Evolutionary conservation across 1,140 invertebrate species (phyloP), one percentile per base, ranked within the genome.

Genomic region (Heliconius nattereri): DNA sequence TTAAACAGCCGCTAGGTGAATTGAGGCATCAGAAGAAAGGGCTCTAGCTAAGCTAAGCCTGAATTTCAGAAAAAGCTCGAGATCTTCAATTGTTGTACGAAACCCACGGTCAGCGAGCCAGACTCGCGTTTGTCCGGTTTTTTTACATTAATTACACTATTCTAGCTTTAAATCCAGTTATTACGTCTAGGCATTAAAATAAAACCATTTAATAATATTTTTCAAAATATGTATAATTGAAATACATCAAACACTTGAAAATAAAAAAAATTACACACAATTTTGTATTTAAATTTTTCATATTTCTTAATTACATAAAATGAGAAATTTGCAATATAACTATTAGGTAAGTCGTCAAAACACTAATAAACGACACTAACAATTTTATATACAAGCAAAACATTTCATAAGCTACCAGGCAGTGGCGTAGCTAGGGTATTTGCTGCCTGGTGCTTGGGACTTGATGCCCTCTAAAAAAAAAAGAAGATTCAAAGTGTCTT

Each of bases 241-340:
- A 26, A 66, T 7, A 26, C 57, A 13, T 26, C 20, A 11, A 11
- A 66, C n/a, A 66, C 9, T 13, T 66, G 0, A 60, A 60, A 32
- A 32, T 32, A 32, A 32, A 32, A 32, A 32, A 32, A 32, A 32
- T 32, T 32, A 32, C 5, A 32, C 32, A 32, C 32, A 32, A 32
- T 5, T 32, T 32, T 32, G 6, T 7, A 7, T 32, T 32, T 32
- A 32, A 3, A 32, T n/a, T 13, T 26, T 45, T 76, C 8, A 66
- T 54, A 37, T 49, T n/a, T 29, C 19, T 26, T 20, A 23, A 54
- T 76, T 73, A 74, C 45, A 75, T 6, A 79, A 79, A 79, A 71
- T 71, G 60, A 16, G 40, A 75, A 2, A 73, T 26, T 78, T 81
- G 80, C 54, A 81, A 78, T 40, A 78, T 78, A 23, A 81, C 57